phyloP scores from a whole-genome alignment of 2,888 invertebrate species.

The Eumacrocentrus americanus region DNA sequence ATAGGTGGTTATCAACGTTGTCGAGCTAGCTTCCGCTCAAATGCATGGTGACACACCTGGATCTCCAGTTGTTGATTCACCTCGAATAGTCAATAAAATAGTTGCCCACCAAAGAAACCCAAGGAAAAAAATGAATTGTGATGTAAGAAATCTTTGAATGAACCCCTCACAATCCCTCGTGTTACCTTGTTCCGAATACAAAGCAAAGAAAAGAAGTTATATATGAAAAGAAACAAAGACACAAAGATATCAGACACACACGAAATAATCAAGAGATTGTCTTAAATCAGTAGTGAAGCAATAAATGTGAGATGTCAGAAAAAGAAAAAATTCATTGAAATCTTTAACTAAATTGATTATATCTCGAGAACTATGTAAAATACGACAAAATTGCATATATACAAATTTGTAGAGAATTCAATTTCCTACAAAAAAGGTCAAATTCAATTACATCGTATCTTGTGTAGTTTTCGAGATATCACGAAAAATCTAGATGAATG shows the following conservation, averaged over 20 bases:
- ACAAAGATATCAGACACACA: neutral
- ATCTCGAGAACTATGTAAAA: no score
- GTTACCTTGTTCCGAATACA: slow-evolving; percentile 22
- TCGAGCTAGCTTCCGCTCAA: no score
- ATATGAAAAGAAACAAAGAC: neutral
- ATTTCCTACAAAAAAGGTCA: no score
- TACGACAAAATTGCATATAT: no score
- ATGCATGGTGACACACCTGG: no score
- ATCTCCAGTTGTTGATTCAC: slow-evolving; percentile 1
- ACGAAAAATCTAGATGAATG: no score
- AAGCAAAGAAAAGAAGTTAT: neutral
- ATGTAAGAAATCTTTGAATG: slow-evolving; percentile 2
- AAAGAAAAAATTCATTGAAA: no score
- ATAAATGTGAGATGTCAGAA: neutral
- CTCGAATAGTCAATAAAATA: neutral
- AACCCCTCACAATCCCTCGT: neutral
- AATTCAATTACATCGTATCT: no score
- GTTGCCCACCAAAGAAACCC: neutral
- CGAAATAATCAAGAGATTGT: no score
- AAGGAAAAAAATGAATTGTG: neutral
- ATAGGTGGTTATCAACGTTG: slow-evolving; percentile 14
- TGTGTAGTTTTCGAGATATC: no score
- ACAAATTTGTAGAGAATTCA: no score
- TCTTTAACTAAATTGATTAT: no score
- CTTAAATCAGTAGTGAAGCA: neutral